These are phyloP conservation scores for Lucinisca nassula DNA, from an alignment of 2,888 invertebrate species.

Conservation along the genomic window DNA sequence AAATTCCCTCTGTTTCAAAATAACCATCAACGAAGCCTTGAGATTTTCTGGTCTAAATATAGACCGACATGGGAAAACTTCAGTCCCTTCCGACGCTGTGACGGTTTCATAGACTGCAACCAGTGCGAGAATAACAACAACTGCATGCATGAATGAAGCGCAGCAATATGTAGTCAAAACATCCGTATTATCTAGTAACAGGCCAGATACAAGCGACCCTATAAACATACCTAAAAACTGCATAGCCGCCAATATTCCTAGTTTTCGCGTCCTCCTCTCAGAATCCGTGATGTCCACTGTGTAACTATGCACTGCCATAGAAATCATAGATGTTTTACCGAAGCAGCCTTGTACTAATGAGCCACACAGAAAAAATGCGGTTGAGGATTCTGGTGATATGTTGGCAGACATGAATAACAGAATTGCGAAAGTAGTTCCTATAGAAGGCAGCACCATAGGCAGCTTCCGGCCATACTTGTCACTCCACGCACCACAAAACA, in stretches of 20 bases:
- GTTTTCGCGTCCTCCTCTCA: conserved; percentile 79
- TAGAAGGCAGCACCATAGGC: conserved; percentile 82
- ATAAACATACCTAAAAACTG: conserved; percentile 86
- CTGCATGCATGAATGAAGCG: conserved; percentile 78
- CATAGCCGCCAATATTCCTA: conserved; percentile 85
- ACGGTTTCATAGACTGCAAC: conserved; percentile 78
- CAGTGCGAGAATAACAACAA: conserved; percentile 78
- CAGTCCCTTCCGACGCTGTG: conserved; percentile 66
- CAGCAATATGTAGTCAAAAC: conserved; percentile 79
- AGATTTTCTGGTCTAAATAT: conserved; percentile 76
- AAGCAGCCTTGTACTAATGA: conserved; percentile 84
- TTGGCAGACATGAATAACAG: conserved; percentile 81
- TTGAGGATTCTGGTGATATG: conserved; percentile 62
- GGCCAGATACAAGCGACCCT: conserved; percentile 83
- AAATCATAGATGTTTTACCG: conserved; percentile 86
- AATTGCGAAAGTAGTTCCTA: conserved; percentile 84
- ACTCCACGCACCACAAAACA: conserved; percentile 87
- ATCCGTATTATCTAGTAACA: conserved; percentile 75
- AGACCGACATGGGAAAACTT: conserved; percentile 67
- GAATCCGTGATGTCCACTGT: conserved; percentile 82
- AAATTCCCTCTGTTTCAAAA: conserved; percentile 75
- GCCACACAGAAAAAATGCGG: conserved; percentile 81
- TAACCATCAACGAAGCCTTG: conserved; percentile 79
- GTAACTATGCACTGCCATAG: conserved; percentile 87
- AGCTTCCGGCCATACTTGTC: conserved; percentile 85